phyloP scores from a whole-genome alignment of 2,888 invertebrate species.

The Orchesellides sinensis region DNA sequence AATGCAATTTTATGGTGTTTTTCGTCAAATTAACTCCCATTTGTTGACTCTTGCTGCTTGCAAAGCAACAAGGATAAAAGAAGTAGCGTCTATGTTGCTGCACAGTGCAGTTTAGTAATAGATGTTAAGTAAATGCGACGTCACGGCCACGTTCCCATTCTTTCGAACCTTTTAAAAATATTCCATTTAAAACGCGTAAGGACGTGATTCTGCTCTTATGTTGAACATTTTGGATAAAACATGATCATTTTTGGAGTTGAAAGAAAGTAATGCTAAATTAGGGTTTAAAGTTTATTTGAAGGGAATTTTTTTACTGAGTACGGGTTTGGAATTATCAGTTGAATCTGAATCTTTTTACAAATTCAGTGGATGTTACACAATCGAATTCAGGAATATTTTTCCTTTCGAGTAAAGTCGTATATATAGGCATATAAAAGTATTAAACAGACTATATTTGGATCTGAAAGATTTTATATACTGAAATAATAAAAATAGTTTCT shows the following conservation, averaged over 20 bases:
- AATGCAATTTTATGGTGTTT: slow-evolving; percentile 66
- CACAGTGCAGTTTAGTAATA: not conserved
- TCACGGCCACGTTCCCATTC: slow-evolving; percentile 67
- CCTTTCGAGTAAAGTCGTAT: too few relatives aligned
- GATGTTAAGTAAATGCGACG: slow-evolving; percentile 58
- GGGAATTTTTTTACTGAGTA: too few relatives aligned
- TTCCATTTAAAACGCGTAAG: slow-evolving; percentile 13
- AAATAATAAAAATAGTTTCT: too few relatives aligned
- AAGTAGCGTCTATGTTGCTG: slow-evolving; percentile 1
- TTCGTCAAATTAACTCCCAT: slow-evolving; percentile 65
- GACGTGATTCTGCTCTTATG: slow-evolving; percentile 53
- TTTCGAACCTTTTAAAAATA: slow-evolving; percentile 2
- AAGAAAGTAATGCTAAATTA: not conserved
- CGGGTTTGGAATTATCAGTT: too few relatives aligned
- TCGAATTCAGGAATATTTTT: too few relatives aligned
- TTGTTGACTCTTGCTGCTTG: slow-evolving; percentile 37
- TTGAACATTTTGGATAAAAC: slow-evolving; percentile 24
- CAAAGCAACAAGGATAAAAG: not conserved
- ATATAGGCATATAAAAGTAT: too few relatives aligned
- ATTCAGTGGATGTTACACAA: too few relatives aligned
- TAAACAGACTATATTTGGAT: too few relatives aligned
- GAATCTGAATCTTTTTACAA: too few relatives aligned
- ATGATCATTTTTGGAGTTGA: slow-evolving; percentile 43
- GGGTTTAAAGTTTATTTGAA: too few relatives aligned
- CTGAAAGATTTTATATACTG: too few relatives aligned